These are phyloP conservation scores for Plebejus anna DNA, from an alignment of 2,888 invertebrate species.

Conservation along the genomic window DNA sequence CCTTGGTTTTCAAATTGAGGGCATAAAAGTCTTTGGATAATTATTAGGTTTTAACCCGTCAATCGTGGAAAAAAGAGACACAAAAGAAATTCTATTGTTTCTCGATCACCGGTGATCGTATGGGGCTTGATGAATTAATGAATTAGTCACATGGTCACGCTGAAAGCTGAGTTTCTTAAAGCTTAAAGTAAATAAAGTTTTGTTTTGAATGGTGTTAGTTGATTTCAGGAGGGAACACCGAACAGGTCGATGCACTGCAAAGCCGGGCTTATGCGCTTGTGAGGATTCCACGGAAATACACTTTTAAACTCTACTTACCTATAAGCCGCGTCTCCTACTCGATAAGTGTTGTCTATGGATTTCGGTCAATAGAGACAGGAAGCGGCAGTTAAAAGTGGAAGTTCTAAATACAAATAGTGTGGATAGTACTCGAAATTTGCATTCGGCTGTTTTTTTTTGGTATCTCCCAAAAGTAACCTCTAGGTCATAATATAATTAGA, in stretches of 20 bases:
- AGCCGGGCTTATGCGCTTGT: slow-evolving; percentile 77
- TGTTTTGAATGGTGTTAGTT: slow-evolving; percentile 55
- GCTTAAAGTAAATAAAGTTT: slow-evolving; percentile 49
- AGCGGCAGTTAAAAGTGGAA: background rate
- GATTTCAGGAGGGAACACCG: slow-evolving; percentile 54
- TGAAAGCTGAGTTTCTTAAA: slow-evolving; percentile 38
- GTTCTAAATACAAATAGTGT: background rate
- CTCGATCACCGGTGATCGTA: too few species aligned
- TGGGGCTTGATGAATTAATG: too few species aligned
- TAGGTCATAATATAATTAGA: too few species aligned
- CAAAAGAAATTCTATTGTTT: too few species aligned
- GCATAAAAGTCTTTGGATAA: background rate
- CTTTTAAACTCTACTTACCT: slow-evolving; percentile 54
- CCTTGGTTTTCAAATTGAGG: background rate
- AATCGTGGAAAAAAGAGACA: too few species aligned
- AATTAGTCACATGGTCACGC: slow-evolving; percentile 36
- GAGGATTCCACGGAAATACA: slow-evolving; percentile 79
- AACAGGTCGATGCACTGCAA: slow-evolving; percentile 71
- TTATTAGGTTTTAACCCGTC: background rate
- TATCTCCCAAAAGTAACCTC: too few species aligned
- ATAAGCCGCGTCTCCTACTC: slow-evolving; percentile 16
- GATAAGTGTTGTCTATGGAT: background rate
- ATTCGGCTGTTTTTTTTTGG: background rate
- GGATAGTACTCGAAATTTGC: background rate
- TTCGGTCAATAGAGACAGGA: slow-evolving; percentile 10